These are phyloP conservation scores for Coluber constrictor DNA, from an alignment of 2,797 vertebrate genomes.

Conservation along the genomic window DNA sequence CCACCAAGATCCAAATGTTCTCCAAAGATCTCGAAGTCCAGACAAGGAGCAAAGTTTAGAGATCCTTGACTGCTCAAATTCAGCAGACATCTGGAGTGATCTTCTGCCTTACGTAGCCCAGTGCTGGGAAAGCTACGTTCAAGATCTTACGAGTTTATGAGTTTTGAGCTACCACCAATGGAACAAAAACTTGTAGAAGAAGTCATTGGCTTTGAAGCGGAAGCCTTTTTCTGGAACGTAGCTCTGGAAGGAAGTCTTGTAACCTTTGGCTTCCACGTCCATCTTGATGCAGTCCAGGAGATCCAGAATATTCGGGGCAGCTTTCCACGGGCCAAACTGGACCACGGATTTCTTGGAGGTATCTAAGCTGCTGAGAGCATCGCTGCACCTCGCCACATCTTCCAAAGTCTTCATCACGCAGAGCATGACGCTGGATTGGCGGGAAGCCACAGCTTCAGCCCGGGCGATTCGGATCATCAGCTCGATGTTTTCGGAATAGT, in stretches of 20 bases:
- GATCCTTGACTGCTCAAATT: background rate
- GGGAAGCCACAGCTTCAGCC: slow-evolving; percentile 83
- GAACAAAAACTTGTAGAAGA: slow-evolving; percentile 83
- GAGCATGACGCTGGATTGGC: slow-evolving; percentile 78
- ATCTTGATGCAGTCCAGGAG: slow-evolving; percentile 84
- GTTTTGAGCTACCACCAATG: slow-evolving; percentile 83
- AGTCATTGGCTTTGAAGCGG: slow-evolving; percentile 74
- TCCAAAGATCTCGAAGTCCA: background rate
- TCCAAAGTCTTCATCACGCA: slow-evolving; percentile 81
- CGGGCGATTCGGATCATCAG: slow-evolving; percentile 86
- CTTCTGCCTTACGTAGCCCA: background rate
- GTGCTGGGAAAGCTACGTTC: background rate
- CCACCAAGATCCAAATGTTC: background rate
- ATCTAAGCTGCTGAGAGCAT: slow-evolving; percentile 75
- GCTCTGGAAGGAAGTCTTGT: slow-evolving; percentile 70
- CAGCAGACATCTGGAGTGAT: background rate
- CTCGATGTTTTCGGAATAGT: slow-evolving; percentile 89
- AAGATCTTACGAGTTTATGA: too few species aligned
- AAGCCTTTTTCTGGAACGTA: slow-evolving; percentile 74
- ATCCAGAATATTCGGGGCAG: slow-evolving; percentile 67
- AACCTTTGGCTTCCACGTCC: slow-evolving; percentile 85
- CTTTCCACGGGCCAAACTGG: slow-evolving; percentile 91
- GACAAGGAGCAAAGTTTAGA: background rate
- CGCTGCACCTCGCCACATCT: slow-evolving; percentile 68
- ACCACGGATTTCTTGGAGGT: slow-evolving; percentile 82